Percentiles rank a stretch among this genome's conserved stretches.
Evolutionary conservation across 2,113 vertebrate genomes (phyloP).

Genomic region (Rhea pennata): DNA sequence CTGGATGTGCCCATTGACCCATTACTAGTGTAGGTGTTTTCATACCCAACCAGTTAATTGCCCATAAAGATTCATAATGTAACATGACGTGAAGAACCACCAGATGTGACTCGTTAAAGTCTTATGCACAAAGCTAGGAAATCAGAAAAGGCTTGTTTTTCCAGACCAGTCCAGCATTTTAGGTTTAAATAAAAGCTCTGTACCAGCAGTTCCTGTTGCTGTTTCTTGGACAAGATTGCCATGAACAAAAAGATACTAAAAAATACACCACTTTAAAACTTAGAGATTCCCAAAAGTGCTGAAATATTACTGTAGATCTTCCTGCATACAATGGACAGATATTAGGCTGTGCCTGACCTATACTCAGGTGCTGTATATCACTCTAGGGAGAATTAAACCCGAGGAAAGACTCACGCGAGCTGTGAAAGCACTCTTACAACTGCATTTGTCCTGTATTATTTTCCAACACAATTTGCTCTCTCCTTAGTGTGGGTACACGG

Average conservation of each 20-base stretch:
- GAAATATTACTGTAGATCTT: neutral
- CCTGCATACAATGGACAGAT: neutral
- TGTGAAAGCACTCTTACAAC: neutral
- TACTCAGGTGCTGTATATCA: neutral
- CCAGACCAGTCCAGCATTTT: conserved; percentile 2
- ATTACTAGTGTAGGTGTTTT: conserved; percentile 58
- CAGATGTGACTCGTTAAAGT: conserved; percentile 66
- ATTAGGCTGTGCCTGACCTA: neutral
- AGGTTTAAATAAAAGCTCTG: neutral
- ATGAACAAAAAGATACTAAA: neutral
- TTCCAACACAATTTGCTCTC: neutral
- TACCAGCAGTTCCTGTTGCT: neutral
- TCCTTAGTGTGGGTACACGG: neutral
- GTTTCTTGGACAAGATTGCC: neutral
- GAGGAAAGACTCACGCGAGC: neutral
- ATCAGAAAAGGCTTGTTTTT: conserved; percentile 29
- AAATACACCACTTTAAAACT: neutral
- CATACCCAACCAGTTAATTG: conserved; percentile 70
- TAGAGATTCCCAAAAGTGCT: neutral
- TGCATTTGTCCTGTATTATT: fast-evolving
- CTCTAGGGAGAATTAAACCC: neutral
- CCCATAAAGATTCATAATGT: conserved; percentile 65
- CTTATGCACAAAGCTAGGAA: conserved; percentile 21
- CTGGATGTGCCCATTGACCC: conserved; percentile 53
- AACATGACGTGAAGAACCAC: conserved; percentile 58